A percentile compares a stretch with the other conserved stretches of the same genome.
phyloP scores from a whole-genome alignment of 2,113 vertebrate genomes.

The Perccottus glenii region DNA sequence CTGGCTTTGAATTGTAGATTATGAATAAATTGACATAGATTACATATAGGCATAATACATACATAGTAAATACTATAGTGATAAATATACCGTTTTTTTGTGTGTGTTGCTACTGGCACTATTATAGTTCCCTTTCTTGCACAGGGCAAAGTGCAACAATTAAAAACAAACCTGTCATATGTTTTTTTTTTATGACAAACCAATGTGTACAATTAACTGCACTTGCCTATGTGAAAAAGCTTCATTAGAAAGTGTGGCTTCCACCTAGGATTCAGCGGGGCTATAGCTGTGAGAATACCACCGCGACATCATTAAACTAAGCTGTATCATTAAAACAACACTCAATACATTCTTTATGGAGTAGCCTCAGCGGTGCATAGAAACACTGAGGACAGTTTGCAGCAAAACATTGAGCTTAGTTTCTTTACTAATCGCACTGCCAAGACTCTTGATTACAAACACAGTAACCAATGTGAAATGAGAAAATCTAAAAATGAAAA shows the following conservation, averaged over 20 bases:
- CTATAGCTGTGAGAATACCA: conserved; percentile 34
- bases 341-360: conserved; percentile 27
- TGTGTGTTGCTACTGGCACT: too few relatives aligned
- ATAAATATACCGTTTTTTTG: too few relatives aligned
- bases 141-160: conserved; percentile 26
- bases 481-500: conserved; percentile 36
- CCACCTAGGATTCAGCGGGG: conserved; percentile 28
- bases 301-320: conserved; percentile 50
- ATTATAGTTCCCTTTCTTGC: conserved; percentile 4
- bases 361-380: background rate
- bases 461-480: conserved; percentile 58
- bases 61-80: too few relatives aligned
- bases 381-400: conserved; percentile 31
- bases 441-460: conserved; percentile 55
- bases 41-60: too few relatives aligned
- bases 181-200: background rate
- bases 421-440: conserved; percentile 52
- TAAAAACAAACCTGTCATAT: conserved; percentile 25
- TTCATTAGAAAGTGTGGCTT: conserved; percentile 37
- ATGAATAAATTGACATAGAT: conserved; percentile 7
- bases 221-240: conserved; percentile 2
- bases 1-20: conserved; percentile 16
- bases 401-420: conserved; percentile 36
- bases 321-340: conserved; percentile 45
- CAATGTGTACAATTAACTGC: background rate